These are phyloP conservation scores for Tyto alba DNA, from an alignment of 2,113 vertebrate genomes.

Conservation along the genomic window DNA sequence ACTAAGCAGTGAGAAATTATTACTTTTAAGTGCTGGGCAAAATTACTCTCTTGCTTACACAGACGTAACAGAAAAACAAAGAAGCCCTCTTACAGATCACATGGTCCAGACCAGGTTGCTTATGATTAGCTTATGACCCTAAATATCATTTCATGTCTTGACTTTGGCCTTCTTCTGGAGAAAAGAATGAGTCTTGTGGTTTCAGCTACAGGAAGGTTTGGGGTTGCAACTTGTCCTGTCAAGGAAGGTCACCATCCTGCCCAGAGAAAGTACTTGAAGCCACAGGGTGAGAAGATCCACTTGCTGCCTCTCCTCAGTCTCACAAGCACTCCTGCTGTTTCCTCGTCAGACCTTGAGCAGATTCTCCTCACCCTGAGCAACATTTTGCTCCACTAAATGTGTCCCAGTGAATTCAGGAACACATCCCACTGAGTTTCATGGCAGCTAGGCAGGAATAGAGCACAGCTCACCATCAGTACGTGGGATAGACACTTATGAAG, in stretches of 20 bases:
- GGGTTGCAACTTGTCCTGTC: not conserved
- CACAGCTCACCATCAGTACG: not conserved
- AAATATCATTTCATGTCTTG: not conserved
- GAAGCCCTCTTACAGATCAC: slow-evolving; percentile 42
- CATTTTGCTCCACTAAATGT: not conserved
- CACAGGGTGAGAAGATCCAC: not conserved
- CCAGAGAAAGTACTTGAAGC: not conserved
- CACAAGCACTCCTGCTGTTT: not conserved
- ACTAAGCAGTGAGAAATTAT: not conserved
- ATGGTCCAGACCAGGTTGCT: slow-evolving; percentile 41
- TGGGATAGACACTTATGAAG: not conserved
- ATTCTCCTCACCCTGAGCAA: not conserved
- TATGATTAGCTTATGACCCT: slow-evolving; percentile 61
- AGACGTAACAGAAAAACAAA: not conserved
- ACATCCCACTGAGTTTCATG: not conserved
- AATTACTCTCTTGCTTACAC: not conserved
- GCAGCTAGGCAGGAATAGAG: not conserved
- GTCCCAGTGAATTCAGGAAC: not conserved
- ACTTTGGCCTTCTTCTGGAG: not conserved
- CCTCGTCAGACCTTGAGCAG: not conserved
- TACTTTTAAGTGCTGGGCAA: not conserved
- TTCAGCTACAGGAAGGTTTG: not conserved
- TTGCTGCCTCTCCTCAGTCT: not conserved
- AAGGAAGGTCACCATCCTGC: not conserved
- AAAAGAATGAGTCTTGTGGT: not conserved